A percentile compares a stretch with the other conserved stretches of the same genome.
phyloP scores from a whole-genome alignment of 2,888 invertebrate species.

The Ectropis crepuscularia region DNA sequence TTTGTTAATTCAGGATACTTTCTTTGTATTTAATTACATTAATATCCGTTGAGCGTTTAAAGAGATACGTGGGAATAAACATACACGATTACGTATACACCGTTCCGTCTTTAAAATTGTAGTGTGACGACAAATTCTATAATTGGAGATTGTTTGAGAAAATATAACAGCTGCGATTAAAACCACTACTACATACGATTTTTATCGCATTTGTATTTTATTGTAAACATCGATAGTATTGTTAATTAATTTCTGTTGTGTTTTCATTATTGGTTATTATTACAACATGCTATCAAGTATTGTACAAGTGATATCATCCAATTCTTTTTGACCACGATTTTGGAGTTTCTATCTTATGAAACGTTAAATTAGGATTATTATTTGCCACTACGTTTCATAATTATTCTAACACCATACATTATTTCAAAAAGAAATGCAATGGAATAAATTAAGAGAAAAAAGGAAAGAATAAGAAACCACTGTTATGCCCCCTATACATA shows the following conservation, averaged over 20 bases:
- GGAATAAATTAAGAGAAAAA: no score
- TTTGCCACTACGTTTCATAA: not conserved
- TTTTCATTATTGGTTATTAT: not conserved
- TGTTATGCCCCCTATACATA: no score
- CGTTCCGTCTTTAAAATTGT: no score
- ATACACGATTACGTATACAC: no score
- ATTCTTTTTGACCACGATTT: not conserved
- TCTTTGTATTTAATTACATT: no score
- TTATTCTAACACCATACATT: not conserved
- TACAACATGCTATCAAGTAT: conserved; percentile 3
- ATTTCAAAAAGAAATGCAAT: no score
- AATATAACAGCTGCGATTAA: not conserved
- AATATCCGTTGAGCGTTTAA: no score
- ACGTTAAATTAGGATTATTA: not conserved
- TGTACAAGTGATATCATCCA: conserved; percentile 4
- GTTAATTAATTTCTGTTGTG: not conserved
- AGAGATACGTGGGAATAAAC: no score
- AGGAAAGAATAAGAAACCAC: no score
- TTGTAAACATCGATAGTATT: conserved; percentile 1
- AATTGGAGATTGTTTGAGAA: no score
- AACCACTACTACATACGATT: not conserved
- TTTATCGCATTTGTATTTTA: not conserved
- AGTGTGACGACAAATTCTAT: no score
- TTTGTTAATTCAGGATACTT: no score
- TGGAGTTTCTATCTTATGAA: not conserved